Base-by-base conservation (phyloP, 53 echinoderm and acorn worm species). In the Temnopleurus reevesii region DNA sequence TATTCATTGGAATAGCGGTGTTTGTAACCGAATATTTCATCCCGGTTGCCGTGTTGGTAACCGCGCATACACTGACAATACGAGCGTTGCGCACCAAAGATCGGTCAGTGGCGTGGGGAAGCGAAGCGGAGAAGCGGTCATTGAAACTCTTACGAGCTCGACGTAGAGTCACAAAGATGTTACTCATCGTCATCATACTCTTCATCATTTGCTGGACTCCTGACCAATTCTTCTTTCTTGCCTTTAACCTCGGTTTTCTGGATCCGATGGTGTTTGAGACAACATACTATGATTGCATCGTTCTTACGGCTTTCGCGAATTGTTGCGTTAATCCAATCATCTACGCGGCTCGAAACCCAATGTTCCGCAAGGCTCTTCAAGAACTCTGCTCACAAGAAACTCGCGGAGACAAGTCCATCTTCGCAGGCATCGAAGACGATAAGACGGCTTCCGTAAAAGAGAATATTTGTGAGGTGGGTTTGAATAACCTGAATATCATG, bases 191-290 rank as follows among this genome's bases (percentile, higher is more conserved):
- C 76, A 89, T 95, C 76, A 81, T 95, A 30, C 86, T 91, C 2
- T 95, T 95, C 80, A 91, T 95, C 59, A 65, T 95, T 31, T 95
- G 92, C 81, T 95, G 95, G 95, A 89, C 90, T 56, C 95, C 93
- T 8, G 95, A 95, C 53, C 95, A 95, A 45, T 3, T 95, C 13
- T 77, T 81, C 30, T 91, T 77, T 59, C 86, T 95, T 30, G 84
- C 91, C 17, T 61, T 93, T 24, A 95, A 93, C 35, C 54, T 95
- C 8, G 93, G 91, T 6, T 64, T 89, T 9, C 33, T 95, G 17
- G 61, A 85, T 0, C 71, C 46, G 5, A 54, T n/a, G 2, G 77
- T 93, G 26, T 82, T 95, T 29, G 55, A 60, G 56, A 89, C 91
- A 12, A 81, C 91, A 13, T 35, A 81, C 24, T 95, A 95, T 56